Evolutionary conservation across 2,797 vertebrate genomes (phyloP).

Genomic region (Enoplosus armatus): DNA sequence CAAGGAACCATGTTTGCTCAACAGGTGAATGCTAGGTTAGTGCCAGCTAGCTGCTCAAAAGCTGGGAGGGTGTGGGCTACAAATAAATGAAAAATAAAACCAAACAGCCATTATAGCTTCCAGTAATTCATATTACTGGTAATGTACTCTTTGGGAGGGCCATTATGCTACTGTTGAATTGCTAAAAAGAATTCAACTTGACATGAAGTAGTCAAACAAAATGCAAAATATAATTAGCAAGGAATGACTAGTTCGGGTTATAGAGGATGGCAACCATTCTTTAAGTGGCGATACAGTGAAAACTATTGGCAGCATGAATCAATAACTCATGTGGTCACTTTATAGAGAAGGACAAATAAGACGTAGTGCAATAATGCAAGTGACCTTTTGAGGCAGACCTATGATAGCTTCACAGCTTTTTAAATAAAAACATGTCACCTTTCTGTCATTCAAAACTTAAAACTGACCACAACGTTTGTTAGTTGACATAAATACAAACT

Average conservation of each 20-base stretch:
- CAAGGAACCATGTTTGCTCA: slow-evolving; percentile 22
- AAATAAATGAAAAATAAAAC: background rate
- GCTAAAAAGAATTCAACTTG: background rate
- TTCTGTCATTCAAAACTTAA: too few species aligned
- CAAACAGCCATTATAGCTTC: background rate
- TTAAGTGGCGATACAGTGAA: background rate
- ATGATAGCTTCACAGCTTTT: too few species aligned
- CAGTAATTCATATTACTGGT: background rate
- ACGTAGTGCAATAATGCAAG: background rate
- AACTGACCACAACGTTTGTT: background rate
- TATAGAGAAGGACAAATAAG: background rate
- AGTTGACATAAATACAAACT: background rate
- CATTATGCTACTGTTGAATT: background rate
- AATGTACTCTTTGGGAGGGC: too few species aligned
- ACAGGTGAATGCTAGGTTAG: slow-evolving; percentile 45
- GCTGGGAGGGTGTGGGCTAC: background rate
- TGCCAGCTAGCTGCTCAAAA: background rate
- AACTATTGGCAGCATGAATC: background rate
- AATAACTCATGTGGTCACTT: background rate
- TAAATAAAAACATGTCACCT: too few species aligned
- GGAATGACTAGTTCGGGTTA: background rate
- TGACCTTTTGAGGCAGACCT: too few species aligned
- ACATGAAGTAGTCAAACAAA: background rate
- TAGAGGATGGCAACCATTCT: background rate
- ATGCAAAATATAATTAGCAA: background rate